Evolutionary conservation across 2,888 invertebrate genomes (phyloP).

Genomic region (Protodeltote pygarga): DNA sequence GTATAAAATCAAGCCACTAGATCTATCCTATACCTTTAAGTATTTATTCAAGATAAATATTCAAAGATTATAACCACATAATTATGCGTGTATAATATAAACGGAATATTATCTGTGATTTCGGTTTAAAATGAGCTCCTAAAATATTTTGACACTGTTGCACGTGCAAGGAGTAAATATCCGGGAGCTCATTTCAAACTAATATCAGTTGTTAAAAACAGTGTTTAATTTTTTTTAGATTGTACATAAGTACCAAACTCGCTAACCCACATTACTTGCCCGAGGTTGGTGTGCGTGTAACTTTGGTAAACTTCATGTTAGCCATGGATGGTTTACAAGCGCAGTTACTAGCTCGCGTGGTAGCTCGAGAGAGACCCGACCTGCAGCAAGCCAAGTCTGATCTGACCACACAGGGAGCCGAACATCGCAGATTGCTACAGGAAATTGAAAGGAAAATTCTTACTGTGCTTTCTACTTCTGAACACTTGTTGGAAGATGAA

Average conservation of each 20-base stretch:
- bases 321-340: slow-evolving; percentile 95
- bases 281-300: slow-evolving; percentile 96
- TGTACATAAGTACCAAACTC: slow-evolving; percentile 97
- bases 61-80: too few species aligned
- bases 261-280: slow-evolving; percentile 98
- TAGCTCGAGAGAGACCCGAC: slow-evolving; percentile 96
- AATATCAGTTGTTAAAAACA: too few species aligned
- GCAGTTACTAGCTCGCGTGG: slow-evolving; percentile 95
- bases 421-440: slow-evolving; percentile 92
- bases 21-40: too few species aligned
- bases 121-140: too few species aligned
- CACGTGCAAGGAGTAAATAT: too few species aligned
- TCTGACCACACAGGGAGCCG: slow-evolving; percentile 95
- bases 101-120: too few species aligned
- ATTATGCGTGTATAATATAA: too few species aligned
- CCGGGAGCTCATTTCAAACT: too few species aligned
- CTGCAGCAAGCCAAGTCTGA: slow-evolving; percentile 96
- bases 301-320: slow-evolving; percentile 97
- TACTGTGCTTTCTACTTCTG: slow-evolving; percentile 83
- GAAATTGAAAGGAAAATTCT: slow-evolving; percentile 97
- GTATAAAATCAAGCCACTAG: too few species aligned
- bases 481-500: slow-evolving; percentile 93
- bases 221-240: slow-evolving; percentile 85
- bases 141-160: too few species aligned
- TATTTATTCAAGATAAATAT: too few species aligned